A percentile compares a stretch with the other conserved stretches of the same genome.
Evolutionary conservation across 1,140 invertebrate genomes (phyloP).

Genomic region (Brachionus rotundiformis): DNA sequence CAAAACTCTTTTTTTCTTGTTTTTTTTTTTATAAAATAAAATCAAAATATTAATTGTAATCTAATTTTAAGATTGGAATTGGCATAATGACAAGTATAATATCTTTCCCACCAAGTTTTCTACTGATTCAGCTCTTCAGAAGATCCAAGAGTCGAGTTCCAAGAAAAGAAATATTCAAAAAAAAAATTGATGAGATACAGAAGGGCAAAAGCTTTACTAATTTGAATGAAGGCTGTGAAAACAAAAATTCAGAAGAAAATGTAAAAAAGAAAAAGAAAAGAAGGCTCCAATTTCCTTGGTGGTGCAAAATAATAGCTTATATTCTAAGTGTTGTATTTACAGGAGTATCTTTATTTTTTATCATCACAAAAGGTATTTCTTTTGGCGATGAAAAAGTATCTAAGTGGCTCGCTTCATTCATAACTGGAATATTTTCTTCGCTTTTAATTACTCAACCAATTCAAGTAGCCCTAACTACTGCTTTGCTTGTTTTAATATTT

Average conservation of each 20-base stretch:
- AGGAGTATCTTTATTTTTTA: constrained; percentile 64
- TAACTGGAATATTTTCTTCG: constrained; percentile 68
- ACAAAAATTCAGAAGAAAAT: neutral
- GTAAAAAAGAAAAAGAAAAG: constrained; percentile 17
- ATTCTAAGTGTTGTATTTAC: constrained; percentile 63
- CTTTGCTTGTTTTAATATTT: neutral
- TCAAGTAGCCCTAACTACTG: constrained; percentile 62
- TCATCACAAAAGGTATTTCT: constrained; percentile 67
- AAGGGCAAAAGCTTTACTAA: constrained; percentile 54
- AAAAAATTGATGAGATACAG: constrained; percentile 51
- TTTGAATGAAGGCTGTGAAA: neutral
- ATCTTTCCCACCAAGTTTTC: constrained; percentile 16
- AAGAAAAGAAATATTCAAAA: neutral
- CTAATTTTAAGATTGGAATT: constrained; percentile 57
- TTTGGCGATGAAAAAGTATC: constrained; percentile 68
- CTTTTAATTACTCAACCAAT: constrained; percentile 68
- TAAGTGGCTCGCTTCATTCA: constrained; percentile 68
- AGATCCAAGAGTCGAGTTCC: constrained; percentile 14
- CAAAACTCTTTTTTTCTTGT: no score
- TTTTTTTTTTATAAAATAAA: neutral
- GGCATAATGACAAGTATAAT: constrained; percentile 49
- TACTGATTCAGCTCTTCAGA: constrained; percentile 40
- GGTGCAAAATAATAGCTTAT: constrained; percentile 66
- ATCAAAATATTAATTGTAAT: neutral
- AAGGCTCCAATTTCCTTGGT: constrained; percentile 65